Evolutionary conservation across 1,140 invertebrate genomes (phyloP).

Genomic region (Camponotus pennsylvanicus): DNA sequence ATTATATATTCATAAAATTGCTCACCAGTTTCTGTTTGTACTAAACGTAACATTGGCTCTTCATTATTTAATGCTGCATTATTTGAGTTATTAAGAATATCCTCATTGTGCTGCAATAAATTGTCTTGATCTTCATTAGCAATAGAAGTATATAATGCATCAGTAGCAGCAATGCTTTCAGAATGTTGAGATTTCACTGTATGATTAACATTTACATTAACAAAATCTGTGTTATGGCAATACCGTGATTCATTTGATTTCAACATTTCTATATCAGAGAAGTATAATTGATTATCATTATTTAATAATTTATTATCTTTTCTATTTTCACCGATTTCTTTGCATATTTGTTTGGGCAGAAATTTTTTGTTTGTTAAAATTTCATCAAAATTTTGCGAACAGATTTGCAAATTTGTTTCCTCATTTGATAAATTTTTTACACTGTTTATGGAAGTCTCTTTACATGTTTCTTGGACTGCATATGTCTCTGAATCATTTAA

Average conservation of each 20-base stretch:
- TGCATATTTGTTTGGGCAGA: slow-evolving; percentile 17
- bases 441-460: not conserved
- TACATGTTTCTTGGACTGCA: not conserved
- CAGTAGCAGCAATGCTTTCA: not conserved
- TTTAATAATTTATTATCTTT: slow-evolving; percentile 32
- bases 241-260: slow-evolving; percentile 40
- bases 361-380: slow-evolving; percentile 10
- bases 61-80: slow-evolving; percentile 58
- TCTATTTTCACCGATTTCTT: slow-evolving; percentile 12
- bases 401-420: not conserved
- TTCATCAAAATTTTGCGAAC: slow-evolving; percentile 5
- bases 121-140: not conserved
- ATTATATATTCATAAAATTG: slow-evolving; percentile 82
- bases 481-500: no score
- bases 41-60: slow-evolving; percentile 76
- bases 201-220: slow-evolving; percentile 4
- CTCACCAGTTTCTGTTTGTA: slow-evolving; percentile 80
- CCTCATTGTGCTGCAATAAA: not conserved
- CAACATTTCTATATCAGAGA: slow-evolving; percentile 33
- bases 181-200: slow-evolving; percentile 3
- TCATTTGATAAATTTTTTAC: slow-evolving; percentile 6
- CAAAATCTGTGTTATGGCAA: not conserved
- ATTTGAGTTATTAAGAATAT: not conserved
- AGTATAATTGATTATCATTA: slow-evolving; percentile 30
- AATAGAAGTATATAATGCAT: not conserved